These are phyloP conservation scores for Istiophorus platypterus DNA, from an alignment of 2,113 vertebrate species.

Conservation along the genomic window DNA sequence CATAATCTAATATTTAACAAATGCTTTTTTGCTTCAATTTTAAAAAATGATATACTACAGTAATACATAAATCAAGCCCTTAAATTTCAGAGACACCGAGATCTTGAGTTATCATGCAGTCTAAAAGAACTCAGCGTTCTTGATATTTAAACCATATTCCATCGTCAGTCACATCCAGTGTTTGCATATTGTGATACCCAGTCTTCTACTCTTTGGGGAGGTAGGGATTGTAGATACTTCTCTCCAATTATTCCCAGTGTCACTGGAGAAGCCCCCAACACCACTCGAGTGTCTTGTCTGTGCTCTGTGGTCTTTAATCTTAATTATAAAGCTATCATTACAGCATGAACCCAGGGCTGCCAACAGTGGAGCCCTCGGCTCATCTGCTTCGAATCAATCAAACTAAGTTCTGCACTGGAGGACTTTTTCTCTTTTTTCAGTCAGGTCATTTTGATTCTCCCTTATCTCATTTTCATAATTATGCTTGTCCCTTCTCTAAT, in stretches of 20 bases:
- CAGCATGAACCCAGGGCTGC: slow-evolving; percentile 80
- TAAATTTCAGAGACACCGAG: slow-evolving; percentile 8
- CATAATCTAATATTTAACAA: slow-evolving; percentile 71
- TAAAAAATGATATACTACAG: slow-evolving; percentile 44
- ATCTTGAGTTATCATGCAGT: neutral
- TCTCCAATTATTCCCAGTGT: slow-evolving; percentile 83
- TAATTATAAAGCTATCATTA: slow-evolving; percentile 90
- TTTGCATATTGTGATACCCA: slow-evolving; percentile 63
- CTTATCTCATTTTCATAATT: slow-evolving; percentile 81
- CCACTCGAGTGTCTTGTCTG: slow-evolving; percentile 81
- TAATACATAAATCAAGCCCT: slow-evolving; percentile 48
- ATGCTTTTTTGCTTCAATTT: slow-evolving; percentile 70
- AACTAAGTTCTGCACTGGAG: slow-evolving; percentile 76
- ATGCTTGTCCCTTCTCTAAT: slow-evolving; percentile 73
- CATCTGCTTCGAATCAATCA: slow-evolving; percentile 85
- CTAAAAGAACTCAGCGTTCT: slow-evolving; percentile 10
- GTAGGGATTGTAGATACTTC: slow-evolving; percentile 73
- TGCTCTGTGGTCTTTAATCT: slow-evolving; percentile 85
- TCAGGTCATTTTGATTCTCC: slow-evolving; percentile 78
- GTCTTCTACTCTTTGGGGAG: slow-evolving; percentile 56
- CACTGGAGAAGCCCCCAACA: slow-evolving; percentile 78
- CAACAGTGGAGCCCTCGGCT: slow-evolving; percentile 81
- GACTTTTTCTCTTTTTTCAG: slow-evolving; percentile 69
- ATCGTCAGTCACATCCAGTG: slow-evolving; percentile 45
- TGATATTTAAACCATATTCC: slow-evolving; percentile 40